Percentiles rank a stretch among this genome's conserved stretches.
Evolutionary conservation across 2,797 vertebrate species (phyloP).

Genomic region (Vultur gryphus): DNA sequence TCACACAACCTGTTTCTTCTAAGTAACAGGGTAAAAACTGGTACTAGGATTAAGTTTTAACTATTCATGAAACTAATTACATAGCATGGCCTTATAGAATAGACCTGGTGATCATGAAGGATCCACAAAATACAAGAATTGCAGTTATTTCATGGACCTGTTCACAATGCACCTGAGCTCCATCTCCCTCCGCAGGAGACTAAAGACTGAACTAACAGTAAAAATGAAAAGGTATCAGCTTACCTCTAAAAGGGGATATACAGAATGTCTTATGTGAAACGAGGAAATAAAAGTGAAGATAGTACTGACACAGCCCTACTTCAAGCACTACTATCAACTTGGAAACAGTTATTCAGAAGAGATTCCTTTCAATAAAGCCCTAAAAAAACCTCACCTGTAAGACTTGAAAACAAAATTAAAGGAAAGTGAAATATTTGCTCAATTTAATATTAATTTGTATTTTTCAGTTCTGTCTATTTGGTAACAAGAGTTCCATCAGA

Average conservation of each 20-base stretch:
- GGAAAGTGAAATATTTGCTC: not conserved
- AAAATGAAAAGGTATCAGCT: not conserved
- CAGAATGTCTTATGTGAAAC: not conserved
- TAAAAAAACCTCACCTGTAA: not conserved
- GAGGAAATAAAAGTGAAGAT: not conserved
- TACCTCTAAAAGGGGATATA: not conserved
- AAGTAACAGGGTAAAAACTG: not conserved
- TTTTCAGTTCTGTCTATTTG: not conserved
- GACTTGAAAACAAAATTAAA: not conserved
- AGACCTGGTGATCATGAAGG: not conserved
- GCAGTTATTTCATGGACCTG: not conserved
- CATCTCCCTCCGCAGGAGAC: not conserved
- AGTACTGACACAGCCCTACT: not conserved
- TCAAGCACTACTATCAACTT: not conserved
- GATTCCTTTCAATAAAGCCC: not conserved
- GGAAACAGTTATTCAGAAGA: not conserved
- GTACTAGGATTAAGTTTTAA: not conserved
- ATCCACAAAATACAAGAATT: not conserved
- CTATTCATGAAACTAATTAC: not conserved
- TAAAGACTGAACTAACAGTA: not conserved
- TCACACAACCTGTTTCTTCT: not conserved
- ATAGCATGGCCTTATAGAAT: not conserved
- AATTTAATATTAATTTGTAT: not conserved
- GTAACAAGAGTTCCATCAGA: not conserved
- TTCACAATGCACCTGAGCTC: not conserved